Evolutionary conservation across 2,113 vertebrate species (phyloP), one percentile per base, ranked within the genome.

Genomic region (Coptodon rendalli): DNA sequence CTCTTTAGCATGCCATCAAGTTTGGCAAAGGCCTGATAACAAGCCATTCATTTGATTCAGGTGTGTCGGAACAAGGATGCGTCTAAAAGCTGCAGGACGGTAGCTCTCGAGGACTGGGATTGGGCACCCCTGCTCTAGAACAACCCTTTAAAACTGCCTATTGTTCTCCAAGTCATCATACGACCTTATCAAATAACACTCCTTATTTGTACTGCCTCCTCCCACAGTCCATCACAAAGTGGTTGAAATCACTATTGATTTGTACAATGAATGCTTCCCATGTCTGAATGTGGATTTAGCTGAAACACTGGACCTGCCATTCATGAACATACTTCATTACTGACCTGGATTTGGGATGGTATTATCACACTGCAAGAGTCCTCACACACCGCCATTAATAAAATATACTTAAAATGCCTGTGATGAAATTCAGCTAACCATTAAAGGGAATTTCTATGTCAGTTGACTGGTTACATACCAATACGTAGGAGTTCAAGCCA

Each of bases 401-500:
- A 59, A n/a, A 16, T 53, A 71, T 36, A 59, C 14, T 16, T 4
- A 2, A 50, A 78, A 45, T 50, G 16, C 16, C 19, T 27, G 3
- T 38, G 78, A 86, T 63, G 38, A 19, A 81, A 45, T 31, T 71
- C 36, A 59, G 19, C 16, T 27, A 84, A 73, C 53, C 27, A 87
- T 5, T 12, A 5, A 50, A 16, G 7, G 11, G 11, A 40, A 17
- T 59, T 59, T 83, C 66, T 73, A 56, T 31, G 38, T 81, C 57
- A 87, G 27, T 7, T 38, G 40, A 85, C 40, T 52, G 13, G 68
- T 27, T 6, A 95, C 98, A 95, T 91, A 99, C 99, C 98, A 1
- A 99, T 99, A 89, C 98, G 97, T 13, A 99, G 95, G 81, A 99
- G 96, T 91, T 98, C 96, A 0, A 96, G 85, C 99, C 98, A 99